Conservation (phyloP, 2,797 vertebrate species). For the Xiphorhynchus erythropygius region DNA sequence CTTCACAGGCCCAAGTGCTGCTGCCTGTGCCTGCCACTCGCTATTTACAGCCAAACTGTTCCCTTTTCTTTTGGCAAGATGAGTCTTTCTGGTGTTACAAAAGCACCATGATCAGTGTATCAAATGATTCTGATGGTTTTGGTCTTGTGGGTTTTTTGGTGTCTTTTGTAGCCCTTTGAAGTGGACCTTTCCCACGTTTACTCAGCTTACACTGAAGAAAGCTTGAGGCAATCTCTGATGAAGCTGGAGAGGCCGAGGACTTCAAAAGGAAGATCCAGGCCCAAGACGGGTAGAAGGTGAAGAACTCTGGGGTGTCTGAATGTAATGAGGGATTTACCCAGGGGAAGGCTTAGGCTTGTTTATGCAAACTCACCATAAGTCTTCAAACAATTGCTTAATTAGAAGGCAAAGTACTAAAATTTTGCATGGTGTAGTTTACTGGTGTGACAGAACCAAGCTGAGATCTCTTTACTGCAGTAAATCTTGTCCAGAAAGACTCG, state of each 20-base stretch:
- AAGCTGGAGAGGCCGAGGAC: constrained; percentile 93
- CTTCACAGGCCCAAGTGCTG: background rate
- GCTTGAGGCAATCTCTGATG: constrained; percentile 95
- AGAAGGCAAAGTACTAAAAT: background rate
- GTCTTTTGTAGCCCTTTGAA: constrained; percentile 87
- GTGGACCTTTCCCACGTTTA: constrained; percentile 97
- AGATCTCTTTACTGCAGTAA: background rate
- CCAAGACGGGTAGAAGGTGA: constrained; percentile 94
- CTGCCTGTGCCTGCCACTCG: background rate
- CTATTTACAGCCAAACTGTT: background rate
- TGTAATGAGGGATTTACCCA: background rate
- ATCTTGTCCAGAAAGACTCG: background rate
- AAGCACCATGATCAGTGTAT: background rate
- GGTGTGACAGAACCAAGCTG: background rate
- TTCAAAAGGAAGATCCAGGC: constrained; percentile 91
- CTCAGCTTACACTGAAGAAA: constrained; percentile 96
- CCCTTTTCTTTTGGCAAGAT: background rate
- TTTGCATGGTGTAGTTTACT: background rate
- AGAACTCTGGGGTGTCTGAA: constrained; percentile 14
- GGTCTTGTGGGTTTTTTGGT: background rate
- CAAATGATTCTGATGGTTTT: background rate
- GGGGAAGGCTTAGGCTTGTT: background rate
- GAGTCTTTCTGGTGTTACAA: background rate
- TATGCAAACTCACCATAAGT: background rate
- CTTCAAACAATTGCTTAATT: background rate